Conservation (phyloP, 2,113 vertebrate genomes). For the Tricholaema leucomelas region DNA sequence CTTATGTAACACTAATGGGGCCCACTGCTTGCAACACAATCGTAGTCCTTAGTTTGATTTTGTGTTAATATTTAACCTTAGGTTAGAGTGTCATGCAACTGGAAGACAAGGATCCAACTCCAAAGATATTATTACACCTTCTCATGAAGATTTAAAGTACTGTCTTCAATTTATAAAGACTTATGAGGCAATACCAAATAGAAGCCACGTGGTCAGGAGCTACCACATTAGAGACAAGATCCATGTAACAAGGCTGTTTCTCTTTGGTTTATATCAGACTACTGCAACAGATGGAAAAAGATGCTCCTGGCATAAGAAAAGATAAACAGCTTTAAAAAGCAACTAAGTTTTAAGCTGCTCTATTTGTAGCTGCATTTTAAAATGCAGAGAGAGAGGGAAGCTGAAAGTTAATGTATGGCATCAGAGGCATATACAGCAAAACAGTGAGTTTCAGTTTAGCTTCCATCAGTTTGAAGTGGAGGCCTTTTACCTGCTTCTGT, state of each 20-base stretch:
- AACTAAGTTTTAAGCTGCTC: constrained; percentile 10
- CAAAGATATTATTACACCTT: background rate
- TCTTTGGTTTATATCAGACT: background rate
- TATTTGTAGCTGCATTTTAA: constrained; percentile 12
- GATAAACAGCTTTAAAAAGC: constrained; percentile 6
- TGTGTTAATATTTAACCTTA: background rate
- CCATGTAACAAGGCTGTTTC: background rate
- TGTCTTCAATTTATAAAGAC: background rate
- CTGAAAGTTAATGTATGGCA: background rate
- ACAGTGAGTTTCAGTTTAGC: background rate
- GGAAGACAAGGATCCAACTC: background rate
- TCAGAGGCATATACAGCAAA: background rate
- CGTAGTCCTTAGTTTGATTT: background rate
- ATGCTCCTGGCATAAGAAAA: background rate
- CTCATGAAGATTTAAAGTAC: background rate
- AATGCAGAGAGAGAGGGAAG: background rate
- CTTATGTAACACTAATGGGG: background rate
- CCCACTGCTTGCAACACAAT: background rate
- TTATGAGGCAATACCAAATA: background rate
- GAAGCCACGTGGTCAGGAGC: background rate
- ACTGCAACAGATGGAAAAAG: background rate
- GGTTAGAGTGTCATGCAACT: background rate
- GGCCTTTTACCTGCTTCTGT: constrained; percentile 12
- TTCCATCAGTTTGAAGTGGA: background rate
- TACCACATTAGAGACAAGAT: background rate